phyloP scores from a whole-genome alignment of 2,113 vertebrate species.

The Prolemur simus region DNA sequence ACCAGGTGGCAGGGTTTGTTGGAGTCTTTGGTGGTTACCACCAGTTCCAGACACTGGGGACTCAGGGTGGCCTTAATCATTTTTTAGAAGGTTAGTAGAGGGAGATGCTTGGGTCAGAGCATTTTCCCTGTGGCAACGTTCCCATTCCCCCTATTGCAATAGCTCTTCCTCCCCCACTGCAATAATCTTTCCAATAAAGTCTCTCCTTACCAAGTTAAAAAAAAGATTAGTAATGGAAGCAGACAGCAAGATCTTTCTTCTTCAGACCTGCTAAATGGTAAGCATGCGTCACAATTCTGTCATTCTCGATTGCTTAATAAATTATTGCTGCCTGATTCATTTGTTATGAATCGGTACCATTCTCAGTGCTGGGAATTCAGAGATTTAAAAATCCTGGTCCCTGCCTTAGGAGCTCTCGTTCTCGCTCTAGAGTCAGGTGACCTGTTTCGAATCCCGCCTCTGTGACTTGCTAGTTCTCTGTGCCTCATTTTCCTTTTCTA shows the following conservation, averaged over 20 bases:
- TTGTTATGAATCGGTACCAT: neutral
- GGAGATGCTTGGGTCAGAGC: neutral
- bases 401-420: neutral
- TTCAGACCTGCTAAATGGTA: neutral
- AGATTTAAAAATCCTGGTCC: neutral
- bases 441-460: neutral
- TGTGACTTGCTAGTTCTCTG: neutral
- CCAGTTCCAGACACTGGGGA: neutral
- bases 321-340: neutral
- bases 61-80: neutral
- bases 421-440: neutral
- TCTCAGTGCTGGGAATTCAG: neutral
- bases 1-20: neutral
- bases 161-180: fast-evolving
- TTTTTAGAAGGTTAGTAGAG: neutral
- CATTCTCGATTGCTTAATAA: neutral
- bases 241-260: neutral
- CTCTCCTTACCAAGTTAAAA: neutral
- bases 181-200: neutral
- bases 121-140: neutral
- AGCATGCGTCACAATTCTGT: neutral
- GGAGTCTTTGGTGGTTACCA: neutral
- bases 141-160: neutral
- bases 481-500: neutral
- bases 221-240: neutral